Base-by-base conservation (phyloP, 2,888 invertebrate genomes). In the Plebejus anna region DNA sequence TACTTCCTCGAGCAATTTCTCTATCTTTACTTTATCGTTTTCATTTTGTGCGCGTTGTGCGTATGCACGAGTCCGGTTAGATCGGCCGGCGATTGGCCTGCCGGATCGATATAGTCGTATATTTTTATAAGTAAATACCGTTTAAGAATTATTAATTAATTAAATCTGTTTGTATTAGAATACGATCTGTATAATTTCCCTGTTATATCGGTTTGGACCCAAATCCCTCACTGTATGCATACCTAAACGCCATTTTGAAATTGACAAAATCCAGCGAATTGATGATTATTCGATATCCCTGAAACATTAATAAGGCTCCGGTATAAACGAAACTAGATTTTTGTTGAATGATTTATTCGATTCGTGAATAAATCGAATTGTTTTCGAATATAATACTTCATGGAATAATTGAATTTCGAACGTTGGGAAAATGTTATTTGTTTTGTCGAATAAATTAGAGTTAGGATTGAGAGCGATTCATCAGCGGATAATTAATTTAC, bases 311-410 rank as follows among this genome's bases (percentile, higher is more conserved):
- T 66, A 66, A 66, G 13, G 32, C 66, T 16, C 3, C 28, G 13
- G 66, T 13, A 32, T 66, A 66, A 66, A 36, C 13, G 66, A 66
- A 66, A 66, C 66, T 66, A 66, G 32, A 66, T 66, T 66, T 66
- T 66, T 66, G 66, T 66, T 16, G 61, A 61, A 61, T 32, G 66
- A 66, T 66, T 66, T 66, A 32, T 66, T 32, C 66, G 16, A 13
- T 66, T 36, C 36, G 32, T 66, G 13, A 66, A 66, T 36, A 66
- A 66, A 66, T 66, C 66, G 11, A 66, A 66, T 66, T 66, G 66
- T 66, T 36, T 66, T 66, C 32, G 9, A 66, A 66, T 32, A 32
- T 66, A 66, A 66, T 66, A 66, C 66, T 66, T 66, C 32, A 66
- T 66, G 66, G 22, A 66, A 66, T 66, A 66, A 66, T 66, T 66